A percentile compares a stretch with the other conserved stretches of the same genome.
These are phyloP conservation scores for Oligia strigilis DNA, from an alignment of 2,888 invertebrate genomes.

Conservation along the genomic window DNA sequence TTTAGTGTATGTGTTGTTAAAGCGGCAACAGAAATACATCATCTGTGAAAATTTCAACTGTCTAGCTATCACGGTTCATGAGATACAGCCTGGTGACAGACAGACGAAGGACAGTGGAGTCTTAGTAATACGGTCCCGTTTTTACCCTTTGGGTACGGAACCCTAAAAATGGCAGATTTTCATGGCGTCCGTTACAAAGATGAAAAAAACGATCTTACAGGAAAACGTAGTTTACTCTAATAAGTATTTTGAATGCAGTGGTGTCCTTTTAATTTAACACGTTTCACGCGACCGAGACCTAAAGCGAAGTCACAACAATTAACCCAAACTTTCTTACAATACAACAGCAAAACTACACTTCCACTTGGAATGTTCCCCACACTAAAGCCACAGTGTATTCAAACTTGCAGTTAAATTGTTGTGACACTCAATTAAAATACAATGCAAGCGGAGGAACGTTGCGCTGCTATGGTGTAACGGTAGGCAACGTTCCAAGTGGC, in stretches of 20 bases:
- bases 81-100: too few relatives aligned
- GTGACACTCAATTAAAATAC: constrained; percentile 50
- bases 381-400: constrained; percentile 43
- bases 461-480: constrained; percentile 27
- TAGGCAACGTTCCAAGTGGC: constrained; percentile 25
- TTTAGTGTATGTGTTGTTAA: too few relatives aligned
- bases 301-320: constrained; percentile 14
- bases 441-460: constrained; percentile 35
- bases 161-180: too few relatives aligned
- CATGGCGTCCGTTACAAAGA: neutral
- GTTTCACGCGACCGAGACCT: neutral
- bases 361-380: constrained; percentile 5
- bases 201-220: neutral
- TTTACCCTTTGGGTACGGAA: too few relatives aligned
- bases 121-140: too few relatives aligned
- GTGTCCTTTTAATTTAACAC: neutral
- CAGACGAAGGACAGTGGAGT: too few relatives aligned
- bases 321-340: constrained; percentile 3
- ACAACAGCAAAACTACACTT: constrained; percentile 10
- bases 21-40: too few relatives aligned
- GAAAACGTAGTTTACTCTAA: neutral
- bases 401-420: constrained; percentile 36
- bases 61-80: too few relatives aligned
- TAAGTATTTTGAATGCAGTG: neutral
- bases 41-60: too few relatives aligned